Base-by-base conservation (phyloP, 2,888 invertebrate species). In the Lithodes maja region DNA sequence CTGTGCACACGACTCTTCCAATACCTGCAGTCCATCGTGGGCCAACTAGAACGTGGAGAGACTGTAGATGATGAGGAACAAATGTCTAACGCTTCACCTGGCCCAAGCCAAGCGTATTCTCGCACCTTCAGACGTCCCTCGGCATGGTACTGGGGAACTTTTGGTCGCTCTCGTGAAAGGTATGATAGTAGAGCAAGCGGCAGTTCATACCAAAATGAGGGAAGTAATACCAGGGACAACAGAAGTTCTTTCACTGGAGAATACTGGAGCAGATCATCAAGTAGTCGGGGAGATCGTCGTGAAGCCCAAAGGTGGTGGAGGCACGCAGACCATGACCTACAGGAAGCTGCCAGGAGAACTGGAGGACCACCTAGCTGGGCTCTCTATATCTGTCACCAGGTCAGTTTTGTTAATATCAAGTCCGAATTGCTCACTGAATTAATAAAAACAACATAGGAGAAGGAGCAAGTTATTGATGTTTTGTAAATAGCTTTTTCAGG, bases 31-130 rank as follows among this genome's bases (percentile, higher is more conserved):
- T 68, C 68, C 33, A 77, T 83, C 33, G 9, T 87, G 69, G 81
- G 75, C 15, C 77, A 83, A 3, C 78, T 87, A 50, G 87, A 87
- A 49, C 61, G 69, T 5, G 87, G 87, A 49, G 83, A 87, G 49
- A 68, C 0, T 9, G 83, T 87, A 69, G n/a, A 52, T 2, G 83
- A 87, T 52, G 87, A 83, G 1, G 53, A 77, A 33, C 49, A 82
- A 15, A n/a, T 33, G n/a, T 5, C 9, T 15, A 3, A 77, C 12
- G 15, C 33, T 3, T 49, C 75, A n/a, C 71, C 54, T 0, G 7
- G 68, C 49, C 69, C 85, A 50, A 75, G 52, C 17, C 2, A n/a
- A 3, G 53, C 74, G 1, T 75, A 79, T n/a, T 50, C 33, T 1
- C 71, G 17, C 71, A 71, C n/a, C 71, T 71, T 71, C 71, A 71